These are phyloP conservation scores for Crotalus viridis DNA, from an alignment of 2,113 vertebrate genomes.

Conservation along the genomic window DNA sequence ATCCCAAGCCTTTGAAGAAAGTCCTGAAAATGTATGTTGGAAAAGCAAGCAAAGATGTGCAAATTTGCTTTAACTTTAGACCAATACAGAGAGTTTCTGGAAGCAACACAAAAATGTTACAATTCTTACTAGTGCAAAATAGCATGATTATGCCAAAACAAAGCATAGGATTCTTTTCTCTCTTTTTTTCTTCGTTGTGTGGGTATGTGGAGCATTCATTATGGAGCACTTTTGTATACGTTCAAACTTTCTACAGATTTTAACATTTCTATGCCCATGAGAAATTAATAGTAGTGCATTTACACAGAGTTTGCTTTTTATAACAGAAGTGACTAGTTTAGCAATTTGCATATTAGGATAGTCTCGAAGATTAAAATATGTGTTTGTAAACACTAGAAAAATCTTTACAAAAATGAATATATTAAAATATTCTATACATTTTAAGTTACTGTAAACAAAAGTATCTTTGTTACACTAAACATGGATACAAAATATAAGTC, in stretches of 20 bases:
- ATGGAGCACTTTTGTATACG: slow-evolving; percentile 71
- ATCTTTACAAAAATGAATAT: slow-evolving; percentile 79
- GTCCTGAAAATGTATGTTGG: slow-evolving; percentile 48
- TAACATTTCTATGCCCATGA: slow-evolving; percentile 68
- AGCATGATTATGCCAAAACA: slow-evolving; percentile 78
- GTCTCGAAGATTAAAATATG: slow-evolving; percentile 65
- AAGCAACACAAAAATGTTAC: slow-evolving; percentile 72
- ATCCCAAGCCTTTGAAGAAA: slow-evolving; percentile 48
- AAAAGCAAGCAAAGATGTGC: slow-evolving; percentile 63
- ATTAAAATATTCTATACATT: slow-evolving; percentile 82
- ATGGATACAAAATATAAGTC: slow-evolving; percentile 35
- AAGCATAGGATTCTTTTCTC: slow-evolving; percentile 62
- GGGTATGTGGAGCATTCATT: slow-evolving; percentile 53
- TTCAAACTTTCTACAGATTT: slow-evolving; percentile 64
- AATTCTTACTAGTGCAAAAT: slow-evolving; percentile 77
- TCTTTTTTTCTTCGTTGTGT: neutral
- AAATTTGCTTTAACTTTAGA: slow-evolving; percentile 76
- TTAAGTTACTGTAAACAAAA: slow-evolving; percentile 76
- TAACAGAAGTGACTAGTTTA: slow-evolving; percentile 55
- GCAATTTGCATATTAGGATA: slow-evolving; percentile 72
- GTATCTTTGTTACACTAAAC: slow-evolving; percentile 47
- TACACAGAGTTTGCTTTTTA: slow-evolving; percentile 61
- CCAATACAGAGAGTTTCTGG: slow-evolving; percentile 64
- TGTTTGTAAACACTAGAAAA: slow-evolving; percentile 80
- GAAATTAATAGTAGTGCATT: slow-evolving; percentile 73